Base-by-base conservation (phyloP, 2,888 invertebrate species). In the Phytoseiulus persimilis region DNA sequence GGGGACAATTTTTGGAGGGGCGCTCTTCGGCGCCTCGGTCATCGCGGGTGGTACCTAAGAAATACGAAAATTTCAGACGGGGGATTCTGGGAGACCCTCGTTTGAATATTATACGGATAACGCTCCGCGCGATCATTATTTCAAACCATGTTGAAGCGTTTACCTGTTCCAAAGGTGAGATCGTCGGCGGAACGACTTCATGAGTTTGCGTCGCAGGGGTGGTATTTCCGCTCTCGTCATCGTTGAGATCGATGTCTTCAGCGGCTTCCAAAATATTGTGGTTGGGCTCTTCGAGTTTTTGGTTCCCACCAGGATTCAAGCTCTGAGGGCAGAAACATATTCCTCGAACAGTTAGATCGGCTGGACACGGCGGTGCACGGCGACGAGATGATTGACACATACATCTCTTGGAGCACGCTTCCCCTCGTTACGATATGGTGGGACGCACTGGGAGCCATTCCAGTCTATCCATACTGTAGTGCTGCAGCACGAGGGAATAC, bases 171-270 rank as follows among this genome's bases (percentile, higher is more conserved):
- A 83, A 31, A 14, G 83, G 32, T 32, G 31, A 32, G 2, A 90
- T 33, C 28, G 32, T 33, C 18, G 32, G 84, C 18, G 89, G 39
- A 23, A 23, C 65, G 18, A 39, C 33, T 11, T 45, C 90, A 23
- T 83, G 45, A 39, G 90, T 83, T 31, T 90, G 39, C 89, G 89
- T 31, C 23, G 32, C 83, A 9, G 83, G 83, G 11, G 87, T 87
- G 31, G 33, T 33, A 1, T 2, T 33, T 9, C 32, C 87, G 45
- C 33, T 45, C 18, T 90, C 89, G 5, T 90, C 90, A 39, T 90
- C 90, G 83, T 90, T 90, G 83, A 90, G 87, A 83, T 90, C 90
- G 90, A 90, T 90, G 89, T 91, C 90, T 45, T 90, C 90, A 3
- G 83, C 90, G 18, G 90, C 90, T 83, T 89, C 90, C 83, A 90